Evolutionary conservation across 2,888 invertebrate genomes (phyloP).

Genomic region (Cryptus viduatorius): DNA sequence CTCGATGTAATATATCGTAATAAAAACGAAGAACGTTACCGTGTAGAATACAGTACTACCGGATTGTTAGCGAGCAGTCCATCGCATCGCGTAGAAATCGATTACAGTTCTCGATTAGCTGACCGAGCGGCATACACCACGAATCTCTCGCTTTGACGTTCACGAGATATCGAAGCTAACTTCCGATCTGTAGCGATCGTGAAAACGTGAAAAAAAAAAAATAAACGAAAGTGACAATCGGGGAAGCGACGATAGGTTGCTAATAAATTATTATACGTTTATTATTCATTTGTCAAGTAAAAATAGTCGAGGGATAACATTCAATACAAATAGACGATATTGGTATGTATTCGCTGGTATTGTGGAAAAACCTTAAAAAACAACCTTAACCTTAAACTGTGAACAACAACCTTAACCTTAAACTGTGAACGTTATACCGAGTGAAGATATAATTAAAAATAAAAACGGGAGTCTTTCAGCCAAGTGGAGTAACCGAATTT

Average conservation of each 20-base stretch:
- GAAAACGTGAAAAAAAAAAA: neutral
- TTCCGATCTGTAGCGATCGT: neutral
- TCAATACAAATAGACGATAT: too few species aligned
- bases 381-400: too few species aligned
- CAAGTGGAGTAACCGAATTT: neutral
- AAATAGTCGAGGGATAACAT: too few species aligned
- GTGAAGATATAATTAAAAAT: neutral
- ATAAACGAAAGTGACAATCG: neutral
- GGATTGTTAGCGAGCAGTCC: neutral
- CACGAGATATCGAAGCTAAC: neutral
- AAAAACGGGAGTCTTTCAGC: neutral
- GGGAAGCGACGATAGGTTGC: neutral
- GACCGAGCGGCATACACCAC: neutral
- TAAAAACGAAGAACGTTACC: neutral
- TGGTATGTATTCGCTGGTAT: neutral
- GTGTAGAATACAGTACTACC: neutral
- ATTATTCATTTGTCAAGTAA: neutral
- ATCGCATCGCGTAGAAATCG: neutral
- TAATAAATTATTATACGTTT: neutral
- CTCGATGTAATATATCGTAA: neutral
- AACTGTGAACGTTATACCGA: neutral
- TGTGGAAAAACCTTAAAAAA: too few species aligned
- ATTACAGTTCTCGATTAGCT: neutral
- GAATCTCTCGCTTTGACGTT: neutral
- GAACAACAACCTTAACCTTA: neutral